A percentile compares a stretch with the other conserved stretches of the same genome.
Conservation (phyloP, 1,140 invertebrate species). For the Drosophila ogumai region DNA sequence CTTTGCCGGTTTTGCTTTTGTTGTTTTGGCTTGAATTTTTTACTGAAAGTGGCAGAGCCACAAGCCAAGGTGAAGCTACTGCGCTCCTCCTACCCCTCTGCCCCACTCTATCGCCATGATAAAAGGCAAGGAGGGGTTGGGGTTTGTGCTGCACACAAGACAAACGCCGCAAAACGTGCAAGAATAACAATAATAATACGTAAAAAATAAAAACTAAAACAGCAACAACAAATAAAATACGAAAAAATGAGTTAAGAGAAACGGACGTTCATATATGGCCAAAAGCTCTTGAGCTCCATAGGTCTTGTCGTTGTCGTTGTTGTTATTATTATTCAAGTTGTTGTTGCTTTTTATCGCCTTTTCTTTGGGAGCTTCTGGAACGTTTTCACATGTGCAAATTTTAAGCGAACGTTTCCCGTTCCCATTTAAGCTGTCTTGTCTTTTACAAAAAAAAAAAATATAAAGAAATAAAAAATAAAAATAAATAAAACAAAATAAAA, state of each 20-base stretch:
- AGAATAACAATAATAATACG: slow-evolving; percentile 56
- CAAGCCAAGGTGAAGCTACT: slow-evolving; percentile 69
- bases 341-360: slow-evolving; percentile 43
- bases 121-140: neutral
- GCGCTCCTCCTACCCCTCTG: neutral
- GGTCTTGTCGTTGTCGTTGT: slow-evolving; percentile 8
- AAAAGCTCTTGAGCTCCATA: slow-evolving; percentile 39
- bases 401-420: slow-evolving; percentile 38
- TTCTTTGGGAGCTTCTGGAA: slow-evolving; percentile 32
- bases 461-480: neutral
- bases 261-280: slow-evolving; percentile 64
- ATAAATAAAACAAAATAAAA: neutral
- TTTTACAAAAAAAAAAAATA: neutral
- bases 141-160: slow-evolving; percentile 26
- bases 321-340: slow-evolving; percentile 6
- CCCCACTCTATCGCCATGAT: neutral
- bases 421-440: slow-evolving; percentile 16
- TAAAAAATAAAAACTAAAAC: slow-evolving; percentile 28
- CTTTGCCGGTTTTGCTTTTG: slow-evolving; percentile 42
- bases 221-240: slow-evolving; percentile 53
- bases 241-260: slow-evolving; percentile 74
- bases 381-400: slow-evolving; percentile 70
- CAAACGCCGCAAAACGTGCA: slow-evolving; percentile 64
- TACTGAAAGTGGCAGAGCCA: slow-evolving; percentile 71
- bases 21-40: slow-evolving; percentile 68